phyloP scores from a whole-genome alignment of 2,888 invertebrate species.

The Hedya salicella region DNA sequence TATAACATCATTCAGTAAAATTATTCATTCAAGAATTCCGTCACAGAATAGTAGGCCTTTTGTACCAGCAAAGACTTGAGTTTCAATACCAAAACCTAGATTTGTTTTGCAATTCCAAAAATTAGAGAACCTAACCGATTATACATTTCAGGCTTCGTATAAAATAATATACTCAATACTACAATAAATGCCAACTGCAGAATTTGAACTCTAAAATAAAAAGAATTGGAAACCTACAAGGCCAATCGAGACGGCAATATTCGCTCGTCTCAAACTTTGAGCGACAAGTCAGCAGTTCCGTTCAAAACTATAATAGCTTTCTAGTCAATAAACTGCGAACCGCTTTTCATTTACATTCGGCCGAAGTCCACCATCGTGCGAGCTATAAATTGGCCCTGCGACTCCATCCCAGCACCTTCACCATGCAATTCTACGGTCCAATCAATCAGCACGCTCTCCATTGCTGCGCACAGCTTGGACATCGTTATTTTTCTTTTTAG shows the following conservation, averaged over 20 bases:
- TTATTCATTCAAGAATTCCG: too few species aligned
- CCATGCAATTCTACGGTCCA: constrained; percentile 37
- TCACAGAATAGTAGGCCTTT: too few species aligned
- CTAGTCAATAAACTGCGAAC: constrained; percentile 62
- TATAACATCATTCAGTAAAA: too few species aligned
- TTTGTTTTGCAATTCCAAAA: too few species aligned
- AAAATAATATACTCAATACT: not conserved
- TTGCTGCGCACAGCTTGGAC: constrained; percentile 42
- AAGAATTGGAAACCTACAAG: constrained; percentile 9
- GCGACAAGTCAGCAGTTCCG: constrained; percentile 42
- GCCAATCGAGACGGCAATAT: constrained; percentile 17
- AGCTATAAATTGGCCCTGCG: constrained; percentile 63
- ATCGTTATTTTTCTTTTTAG: not conserved
- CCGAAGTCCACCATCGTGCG: constrained; percentile 58
- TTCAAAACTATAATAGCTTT: constrained; percentile 57
- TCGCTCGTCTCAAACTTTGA: constrained; percentile 33
- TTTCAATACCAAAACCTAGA: too few species aligned
- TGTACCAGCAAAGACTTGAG: too few species aligned
- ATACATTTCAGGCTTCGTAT: too few species aligned
- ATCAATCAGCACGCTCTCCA: constrained; percentile 44
- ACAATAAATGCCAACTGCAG: not conserved
- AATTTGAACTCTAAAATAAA: constrained; percentile 24
- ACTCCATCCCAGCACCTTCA: constrained; percentile 53
- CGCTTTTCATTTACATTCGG: constrained; percentile 64
- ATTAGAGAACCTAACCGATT: too few species aligned